Base-by-base conservation (phyloP, 2,888 invertebrate species). In the Eutolmus rufibarbis region DNA sequence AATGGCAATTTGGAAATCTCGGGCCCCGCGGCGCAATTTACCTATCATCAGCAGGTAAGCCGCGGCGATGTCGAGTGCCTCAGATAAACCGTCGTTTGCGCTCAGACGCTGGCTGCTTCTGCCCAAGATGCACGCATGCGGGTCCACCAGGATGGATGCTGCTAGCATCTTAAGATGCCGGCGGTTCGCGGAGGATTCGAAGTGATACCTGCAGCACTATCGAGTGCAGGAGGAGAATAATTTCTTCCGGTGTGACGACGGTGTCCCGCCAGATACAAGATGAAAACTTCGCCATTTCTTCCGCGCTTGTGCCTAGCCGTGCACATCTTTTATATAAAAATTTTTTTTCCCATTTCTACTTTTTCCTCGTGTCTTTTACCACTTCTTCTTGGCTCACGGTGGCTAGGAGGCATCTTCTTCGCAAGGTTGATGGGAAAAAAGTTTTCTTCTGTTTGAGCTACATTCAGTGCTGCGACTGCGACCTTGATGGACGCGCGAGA, bases 391-490 rank as follows among this genome's bases (percentile, higher is more conserved):
- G 43, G 19, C n/a, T 86, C 19, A 37, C 78, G 40, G 56, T 78
- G 86, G 37, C 57, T 23, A 66, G 76, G n/a, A 76, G 86, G 86
- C 31, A 77, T 86, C 86, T 31, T 76, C 76, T 76, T 86, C 76
- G 76, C n/a, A 51, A 56, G 23, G 81, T 57, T 74, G 81, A 88
- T 88, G 89, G 88, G 89, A 89, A 89, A 89, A 90, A 90, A 89
- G 89, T 86, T 88, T 89, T 88, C 88, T 88, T 88, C 88, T 89
- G 89, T 88, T 90, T 88, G 89, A 88, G 88, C 90, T 89, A 89
- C 91, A 90, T 90, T 92, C 92, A 91, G 92, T 91, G 90, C 90
- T 90, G 90, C 91, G 92, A 91, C 91, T 92, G 92, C 92, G 92
- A 92, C 92, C 92, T 92, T 92, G 92, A 92, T 92, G 92, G 92